Evolutionary conservation across 2,888 invertebrate genomes (phyloP).

Genomic region (Nesidiocoris tenuis): DNA sequence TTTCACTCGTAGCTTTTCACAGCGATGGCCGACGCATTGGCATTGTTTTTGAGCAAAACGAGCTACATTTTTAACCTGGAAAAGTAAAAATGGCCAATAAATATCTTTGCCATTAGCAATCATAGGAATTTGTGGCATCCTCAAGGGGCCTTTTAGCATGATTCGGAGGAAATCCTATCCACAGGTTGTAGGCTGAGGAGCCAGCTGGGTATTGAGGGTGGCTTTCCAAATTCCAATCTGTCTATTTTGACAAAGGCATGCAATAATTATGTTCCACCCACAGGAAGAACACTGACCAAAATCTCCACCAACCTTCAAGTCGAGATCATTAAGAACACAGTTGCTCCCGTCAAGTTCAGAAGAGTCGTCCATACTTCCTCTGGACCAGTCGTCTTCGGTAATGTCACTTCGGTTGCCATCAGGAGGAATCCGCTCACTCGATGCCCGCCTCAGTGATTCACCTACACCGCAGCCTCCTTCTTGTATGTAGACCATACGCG

Average conservation of each 20-base stretch:
- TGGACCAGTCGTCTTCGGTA: slow-evolving; percentile 71
- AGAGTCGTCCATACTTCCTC: slow-evolving; percentile 68
- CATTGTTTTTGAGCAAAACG: slow-evolving; percentile 73
- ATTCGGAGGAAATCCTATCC: too few species aligned
- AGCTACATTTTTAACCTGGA: slow-evolving; percentile 67
- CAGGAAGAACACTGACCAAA: too few species aligned
- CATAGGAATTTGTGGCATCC: too few species aligned
- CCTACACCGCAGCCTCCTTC: slow-evolving; percentile 48
- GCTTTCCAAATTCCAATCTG: too few species aligned
- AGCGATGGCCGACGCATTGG: slow-evolving; percentile 68
- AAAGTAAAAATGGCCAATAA: too few species aligned
- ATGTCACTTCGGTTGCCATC: slow-evolving; percentile 53
- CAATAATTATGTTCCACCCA: too few species aligned
- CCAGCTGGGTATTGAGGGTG: too few species aligned
- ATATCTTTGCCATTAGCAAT: too few species aligned
- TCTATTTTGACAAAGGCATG: too few species aligned
- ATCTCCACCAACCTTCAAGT: slow-evolving; percentile 60
- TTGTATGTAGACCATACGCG: slow-evolving; percentile 42
- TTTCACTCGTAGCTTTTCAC: slow-evolving; percentile 71
- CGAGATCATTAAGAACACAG: slow-evolving; percentile 64
- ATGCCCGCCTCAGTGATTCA: slow-evolving; percentile 51
- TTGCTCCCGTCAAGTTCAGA: slow-evolving; percentile 59
- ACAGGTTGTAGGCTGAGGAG: too few species aligned
- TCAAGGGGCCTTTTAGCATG: too few species aligned
- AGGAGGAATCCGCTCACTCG: slow-evolving; percentile 61